Evolutionary conservation across 2,797 vertebrate genomes (phyloP), one percentile per base, ranked within the genome.

Genomic region (Diceros bicornis): DNA sequence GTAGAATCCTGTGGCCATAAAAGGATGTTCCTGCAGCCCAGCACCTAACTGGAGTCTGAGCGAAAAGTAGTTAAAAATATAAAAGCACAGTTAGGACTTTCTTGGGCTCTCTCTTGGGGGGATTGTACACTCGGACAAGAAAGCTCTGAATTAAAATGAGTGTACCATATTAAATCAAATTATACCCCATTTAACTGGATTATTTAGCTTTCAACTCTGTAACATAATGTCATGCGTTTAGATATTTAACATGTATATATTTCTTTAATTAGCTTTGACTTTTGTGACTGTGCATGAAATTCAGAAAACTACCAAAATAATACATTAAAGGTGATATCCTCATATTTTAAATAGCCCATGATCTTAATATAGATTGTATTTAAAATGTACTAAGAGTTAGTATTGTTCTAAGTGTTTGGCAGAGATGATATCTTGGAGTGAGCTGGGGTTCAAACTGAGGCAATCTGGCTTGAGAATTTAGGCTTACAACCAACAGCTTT

Each of bases 251-350:
- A 4, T 52, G 20, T 14, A 18, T 55, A 62, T 78, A 71, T 78
- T 78, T 95, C 16, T 68, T 93, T 44, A 81, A 89, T 57, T 88
- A 62, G 6, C 34, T 82, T 90, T 71, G 72, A n/a, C n/a, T 79
- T 83, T 93, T 88, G 50, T 90, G 64, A 74, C 32, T 62, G 13
- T 52, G 71, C 29, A 61, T 87, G 6, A 88, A 69, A 84, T 87
- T 82, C 83, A 55, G 32, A 75, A 79, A 85, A 82, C 18, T 50
- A 61, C 12, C 25, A n/a, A 89, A 62, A 83, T 17, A 50, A 83
- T 41, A 55, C 29, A 55, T 52, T 82, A 91, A 82, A 95, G 23
- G 6, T 74, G 34, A 25, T 90, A 64, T 34, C 12, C 25, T 21
- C 52, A 44, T 55, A 64, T 72, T 86, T 25, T 86, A 96, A 82